phyloP scores from a whole-genome alignment of 2,113 vertebrate species.

The Podiceps cristatus region DNA sequence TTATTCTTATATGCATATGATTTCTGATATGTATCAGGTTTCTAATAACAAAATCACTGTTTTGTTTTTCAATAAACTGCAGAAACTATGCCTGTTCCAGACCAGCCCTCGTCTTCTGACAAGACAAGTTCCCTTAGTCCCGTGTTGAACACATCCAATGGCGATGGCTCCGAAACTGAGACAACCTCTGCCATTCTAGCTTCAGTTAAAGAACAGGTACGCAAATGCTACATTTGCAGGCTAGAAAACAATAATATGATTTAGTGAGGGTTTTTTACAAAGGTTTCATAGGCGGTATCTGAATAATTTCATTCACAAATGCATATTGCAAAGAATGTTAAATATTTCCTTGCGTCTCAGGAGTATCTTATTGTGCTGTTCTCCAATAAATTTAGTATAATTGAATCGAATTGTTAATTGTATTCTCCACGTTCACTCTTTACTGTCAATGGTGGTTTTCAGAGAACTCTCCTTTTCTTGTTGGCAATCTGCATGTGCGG shows the following conservation, averaged over 20 bases:
- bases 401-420: not conserved
- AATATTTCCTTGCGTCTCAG: not conserved
- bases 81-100: slow-evolving; percentile 97
- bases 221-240: not conserved
- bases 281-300: not conserved
- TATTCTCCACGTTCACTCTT: not conserved
- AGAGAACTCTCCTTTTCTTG: not conserved
- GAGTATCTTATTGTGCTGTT: not conserved
- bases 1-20: not conserved
- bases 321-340: not conserved
- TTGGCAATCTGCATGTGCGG: not conserved
- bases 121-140: slow-evolving; percentile 92
- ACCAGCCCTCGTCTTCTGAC: slow-evolving; percentile 92
- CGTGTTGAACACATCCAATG: slow-evolving; percentile 90
- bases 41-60: not conserved
- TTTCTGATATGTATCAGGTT: not conserved
- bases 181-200: slow-evolving; percentile 96
- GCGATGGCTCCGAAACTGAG: slow-evolving; percentile 91
- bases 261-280: not conserved
- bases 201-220: slow-evolving; percentile 98
- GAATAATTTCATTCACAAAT: not conserved
- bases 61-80: slow-evolving; percentile 49
- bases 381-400: not conserved
- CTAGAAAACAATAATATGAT: not conserved
- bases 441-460: not conserved